These are phyloP conservation scores for Napeogenes sylphis DNA, from an alignment of 2,888 invertebrate species.

Conservation along the genomic window DNA sequence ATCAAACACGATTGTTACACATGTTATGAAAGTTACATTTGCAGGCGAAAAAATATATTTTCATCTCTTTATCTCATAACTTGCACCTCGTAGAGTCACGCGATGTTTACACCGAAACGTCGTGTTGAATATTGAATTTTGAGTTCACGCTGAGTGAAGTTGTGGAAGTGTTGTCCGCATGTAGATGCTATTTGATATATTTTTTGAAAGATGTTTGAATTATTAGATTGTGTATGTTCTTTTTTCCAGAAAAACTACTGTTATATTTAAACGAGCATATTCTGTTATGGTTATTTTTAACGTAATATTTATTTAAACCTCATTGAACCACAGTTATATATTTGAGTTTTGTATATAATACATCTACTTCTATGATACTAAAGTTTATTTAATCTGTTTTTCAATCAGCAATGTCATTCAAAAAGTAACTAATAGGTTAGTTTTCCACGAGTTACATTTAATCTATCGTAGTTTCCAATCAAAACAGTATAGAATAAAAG, in stretches of 20 bases:
- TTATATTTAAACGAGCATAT: neutral
- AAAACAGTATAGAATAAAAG: neutral
- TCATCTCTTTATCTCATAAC: slow-evolving; percentile 26
- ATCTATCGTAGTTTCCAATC: slow-evolving; percentile 3
- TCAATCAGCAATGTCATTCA: neutral
- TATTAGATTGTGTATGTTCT: neutral
- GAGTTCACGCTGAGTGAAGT: slow-evolving; percentile 54
- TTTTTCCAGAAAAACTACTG: neutral
- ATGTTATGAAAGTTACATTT: too few relatives aligned
- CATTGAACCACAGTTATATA: too few relatives aligned
- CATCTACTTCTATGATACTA: too few relatives aligned
- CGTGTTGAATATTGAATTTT: slow-evolving; percentile 71
- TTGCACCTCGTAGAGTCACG: slow-evolving; percentile 49
- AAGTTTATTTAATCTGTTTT: neutral
- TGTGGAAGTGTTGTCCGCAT: slow-evolving; percentile 34
- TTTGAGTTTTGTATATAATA: too few relatives aligned
- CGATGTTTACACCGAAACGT: slow-evolving; percentile 68
- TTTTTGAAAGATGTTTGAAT: neutral
- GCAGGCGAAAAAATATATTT: slow-evolving; percentile 4
- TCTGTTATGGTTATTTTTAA: too few relatives aligned
- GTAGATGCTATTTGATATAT: slow-evolving; percentile 26
- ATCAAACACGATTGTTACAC: too few relatives aligned
- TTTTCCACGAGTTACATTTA: neutral
- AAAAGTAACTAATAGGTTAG: neutral
- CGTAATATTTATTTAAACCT: too few relatives aligned